These are phyloP conservation scores for Phodopus roborovskii DNA, from an alignment of 2,113 vertebrate species.

Conservation along the genomic window DNA sequence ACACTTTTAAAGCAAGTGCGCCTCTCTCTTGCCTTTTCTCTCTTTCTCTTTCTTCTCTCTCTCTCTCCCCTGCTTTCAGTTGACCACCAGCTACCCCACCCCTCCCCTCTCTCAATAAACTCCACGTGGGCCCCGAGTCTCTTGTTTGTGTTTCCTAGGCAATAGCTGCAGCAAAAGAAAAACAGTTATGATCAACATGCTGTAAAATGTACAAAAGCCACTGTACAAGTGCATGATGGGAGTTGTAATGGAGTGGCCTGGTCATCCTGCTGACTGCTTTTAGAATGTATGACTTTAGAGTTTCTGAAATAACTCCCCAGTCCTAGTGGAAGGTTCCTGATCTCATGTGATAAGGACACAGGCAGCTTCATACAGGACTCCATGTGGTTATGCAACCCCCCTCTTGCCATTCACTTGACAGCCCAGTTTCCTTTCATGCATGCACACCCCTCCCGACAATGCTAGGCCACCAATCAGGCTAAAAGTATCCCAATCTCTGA, in stretches of 20 bases:
- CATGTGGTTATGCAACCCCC: neutral
- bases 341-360: neutral
- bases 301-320: neutral
- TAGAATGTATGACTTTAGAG: neutral
- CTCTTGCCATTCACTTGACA: neutral
- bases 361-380: neutral
- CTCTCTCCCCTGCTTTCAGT: too few relatives aligned
- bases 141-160: too few relatives aligned
- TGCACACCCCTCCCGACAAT: neutral
- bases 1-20: too few relatives aligned
- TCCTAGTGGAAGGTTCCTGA: neutral
- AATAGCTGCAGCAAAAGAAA: too few relatives aligned
- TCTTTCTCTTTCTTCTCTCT: too few relatives aligned
- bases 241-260: neutral
- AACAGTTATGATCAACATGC: too few relatives aligned
- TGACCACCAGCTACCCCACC: too few relatives aligned
- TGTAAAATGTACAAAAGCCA: neutral
- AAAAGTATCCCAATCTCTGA: neutral
- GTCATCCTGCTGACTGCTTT: neutral
- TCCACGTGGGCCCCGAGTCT: too few relatives aligned
- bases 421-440: neutral
- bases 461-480: neutral
- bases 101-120: too few relatives aligned
- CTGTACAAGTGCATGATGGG: neutral
- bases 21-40: too few relatives aligned